Base-by-base conservation (phyloP, 2,888 invertebrate genomes). In the Athalia cordata region DNA sequence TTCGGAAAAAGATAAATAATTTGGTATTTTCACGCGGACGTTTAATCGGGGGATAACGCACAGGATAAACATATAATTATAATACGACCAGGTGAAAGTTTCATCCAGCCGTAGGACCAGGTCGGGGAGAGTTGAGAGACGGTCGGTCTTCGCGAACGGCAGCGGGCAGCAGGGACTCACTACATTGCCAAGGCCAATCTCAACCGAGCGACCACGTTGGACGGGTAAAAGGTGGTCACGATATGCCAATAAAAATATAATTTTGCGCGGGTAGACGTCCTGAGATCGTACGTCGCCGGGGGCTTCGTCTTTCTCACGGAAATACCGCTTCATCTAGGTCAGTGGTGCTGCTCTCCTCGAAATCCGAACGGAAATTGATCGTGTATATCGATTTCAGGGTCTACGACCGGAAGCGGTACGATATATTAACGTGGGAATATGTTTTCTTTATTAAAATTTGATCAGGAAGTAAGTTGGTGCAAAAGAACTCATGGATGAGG, bases 181-280 rank as follows among this genome's bases (percentile, higher is more conserved):
- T 64, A 64, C 75, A 64, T 64, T 75, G 75, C 75, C 75, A 75
- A 75, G 75, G 75, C 75, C 75, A 75, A 75, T 75, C 75, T 72
- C 43, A n/a, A 47, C 72, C 50, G 68, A 5, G 29, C 29, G 29
- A 29, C 29, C 49, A 45, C 55, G 29, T 13, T 66, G 66, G 49
- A 49, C 66, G 15, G 66, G 66, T 66, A n/a, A 50, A 52, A 11
- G 7, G 29, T 29, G 29, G 29, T 29, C 29, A 29, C 29, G 29
- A 29, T 29, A 29, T 29, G 29, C 29, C 29, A 29, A 29, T 29
- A 29, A 29, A 29, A 29, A 29, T 29, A 29, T 29, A 29, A 29
- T 29, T 29, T 29, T 29, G n/a, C 49, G 13, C 45, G 57, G 72
- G 72, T 72, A 72, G 72, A 72, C 72, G 72, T 72, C 72, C 72